phyloP scores from a whole-genome alignment of 2,888 invertebrate genomes.

The Hedya salicella region DNA sequence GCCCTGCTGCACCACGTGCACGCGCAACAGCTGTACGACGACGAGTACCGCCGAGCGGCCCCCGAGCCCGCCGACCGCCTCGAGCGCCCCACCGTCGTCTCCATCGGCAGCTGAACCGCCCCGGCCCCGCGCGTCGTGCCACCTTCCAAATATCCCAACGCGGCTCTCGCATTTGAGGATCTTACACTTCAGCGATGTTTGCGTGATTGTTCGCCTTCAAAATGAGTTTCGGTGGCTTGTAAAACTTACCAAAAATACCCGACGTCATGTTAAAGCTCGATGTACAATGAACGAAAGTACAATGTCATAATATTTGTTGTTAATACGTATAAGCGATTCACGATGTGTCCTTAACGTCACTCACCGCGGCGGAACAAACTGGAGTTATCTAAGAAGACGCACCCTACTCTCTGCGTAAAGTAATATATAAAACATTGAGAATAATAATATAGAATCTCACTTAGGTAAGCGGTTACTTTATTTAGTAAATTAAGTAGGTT shows the following conservation, averaged over 20 bases:
- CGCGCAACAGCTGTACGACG: conserved; percentile 55
- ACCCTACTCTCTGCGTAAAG: conserved; percentile 35
- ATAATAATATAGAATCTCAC: conserved; percentile 68
- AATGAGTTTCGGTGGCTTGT: conserved; percentile 16
- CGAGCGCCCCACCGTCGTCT: conserved; percentile 83
- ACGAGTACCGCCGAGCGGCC: conserved; percentile 63
- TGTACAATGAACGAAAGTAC: conserved; percentile 29
- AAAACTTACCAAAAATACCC: background rate
- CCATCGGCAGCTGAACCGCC: conserved; percentile 76
- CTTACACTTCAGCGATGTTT: conserved; percentile 9
- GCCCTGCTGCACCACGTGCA: conserved; percentile 46
- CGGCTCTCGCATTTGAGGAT: conserved; percentile 4
- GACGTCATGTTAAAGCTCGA: conserved; percentile 26
- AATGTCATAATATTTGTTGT: conserved; percentile 40
- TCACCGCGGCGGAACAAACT: conserved; percentile 41
- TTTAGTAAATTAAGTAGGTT: conserved; percentile 47
- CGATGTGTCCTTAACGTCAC: conserved; percentile 26
- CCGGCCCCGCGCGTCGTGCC: conserved; percentile 33
- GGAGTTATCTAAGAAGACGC: conserved; percentile 33
- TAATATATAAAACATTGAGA: conserved; percentile 42
- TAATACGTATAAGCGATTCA: conserved; percentile 41
- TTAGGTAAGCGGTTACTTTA: conserved; percentile 57
- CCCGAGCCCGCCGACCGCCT: conserved; percentile 62
- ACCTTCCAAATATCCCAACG: conserved; percentile 7
- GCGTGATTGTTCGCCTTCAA: conserved; percentile 9